phyloP scores from a whole-genome alignment of 1,140 invertebrate genomes.

The Drosophila repletoides region DNA sequence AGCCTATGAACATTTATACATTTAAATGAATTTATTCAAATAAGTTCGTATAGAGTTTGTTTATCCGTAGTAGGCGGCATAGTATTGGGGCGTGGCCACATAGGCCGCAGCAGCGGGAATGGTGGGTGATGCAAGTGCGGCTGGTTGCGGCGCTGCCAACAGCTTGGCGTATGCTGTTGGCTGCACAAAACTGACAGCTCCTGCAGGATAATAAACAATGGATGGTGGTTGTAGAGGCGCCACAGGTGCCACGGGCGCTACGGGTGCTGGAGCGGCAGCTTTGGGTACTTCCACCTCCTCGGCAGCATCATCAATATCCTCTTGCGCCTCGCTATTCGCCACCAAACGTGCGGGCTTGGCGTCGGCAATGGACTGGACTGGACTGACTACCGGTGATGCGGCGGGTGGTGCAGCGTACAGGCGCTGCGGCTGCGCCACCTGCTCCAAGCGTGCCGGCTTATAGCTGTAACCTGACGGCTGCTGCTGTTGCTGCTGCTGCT shows the following conservation, averaged over 20 bases:
- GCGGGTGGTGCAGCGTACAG: constrained; percentile 20
- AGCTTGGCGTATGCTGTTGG: constrained; percentile 44
- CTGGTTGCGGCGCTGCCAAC: background rate
- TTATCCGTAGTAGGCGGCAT: constrained; percentile 54
- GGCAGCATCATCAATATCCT: constrained; percentile 62
- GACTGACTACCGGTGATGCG: background rate
- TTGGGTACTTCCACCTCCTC: constrained; percentile 52
- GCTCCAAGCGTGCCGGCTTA: constrained; percentile 20
- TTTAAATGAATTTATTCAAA: no score
- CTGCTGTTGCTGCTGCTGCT: constrained; percentile 30
- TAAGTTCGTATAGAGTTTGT: background rate
- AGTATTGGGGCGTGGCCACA: constrained; percentile 47
- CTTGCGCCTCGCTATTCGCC: constrained; percentile 67
- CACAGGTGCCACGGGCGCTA: background rate
- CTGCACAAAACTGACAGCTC: constrained; percentile 63
- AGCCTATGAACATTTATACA: no score
- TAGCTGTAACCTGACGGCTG: constrained; percentile 41
- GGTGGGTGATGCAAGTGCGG: constrained; percentile 1
- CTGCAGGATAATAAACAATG: constrained; percentile 65
- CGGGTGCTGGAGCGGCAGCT: constrained; percentile 1
- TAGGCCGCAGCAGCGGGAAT: constrained; percentile 30
- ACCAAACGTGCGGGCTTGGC: constrained; percentile 57
- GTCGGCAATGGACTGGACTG: constrained; percentile 15
- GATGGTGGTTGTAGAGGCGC: constrained; percentile 26
- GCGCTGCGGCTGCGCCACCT: constrained; percentile 24